Evolutionary conservation across 2,888 invertebrate species (phyloP).

Genomic region (Brassicogethes aeneus): DNA sequence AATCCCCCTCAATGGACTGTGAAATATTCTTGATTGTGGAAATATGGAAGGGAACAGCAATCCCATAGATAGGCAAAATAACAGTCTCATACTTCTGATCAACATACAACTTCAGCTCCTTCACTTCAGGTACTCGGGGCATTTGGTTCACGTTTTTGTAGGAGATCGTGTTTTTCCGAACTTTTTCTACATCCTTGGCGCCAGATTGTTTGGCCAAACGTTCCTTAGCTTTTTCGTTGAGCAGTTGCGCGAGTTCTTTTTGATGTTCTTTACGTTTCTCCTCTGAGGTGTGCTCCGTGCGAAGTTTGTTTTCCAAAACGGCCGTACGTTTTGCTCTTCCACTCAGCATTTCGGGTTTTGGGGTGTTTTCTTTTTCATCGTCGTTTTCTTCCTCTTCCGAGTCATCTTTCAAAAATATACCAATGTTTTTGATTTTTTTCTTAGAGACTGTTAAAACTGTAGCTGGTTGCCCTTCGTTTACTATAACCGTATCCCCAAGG

Average conservation of each 20-base stretch:
- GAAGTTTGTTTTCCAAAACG: slow-evolving; percentile 84
- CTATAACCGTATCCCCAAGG: slow-evolving; percentile 94
- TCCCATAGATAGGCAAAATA: slow-evolving; percentile 93
- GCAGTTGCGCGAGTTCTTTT: slow-evolving; percentile 78
- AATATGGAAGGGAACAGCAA: slow-evolving; percentile 96
- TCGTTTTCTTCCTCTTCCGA: slow-evolving; percentile 76
- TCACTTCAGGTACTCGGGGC: slow-evolving; percentile 89
- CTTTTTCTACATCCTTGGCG: slow-evolving; percentile 78
- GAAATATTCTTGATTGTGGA: slow-evolving; percentile 99
- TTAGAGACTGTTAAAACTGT: slow-evolving; percentile 83
- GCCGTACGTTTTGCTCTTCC: slow-evolving; percentile 77
- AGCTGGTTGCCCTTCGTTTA: slow-evolving; percentile 78
- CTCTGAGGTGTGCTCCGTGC: slow-evolving; percentile 92
- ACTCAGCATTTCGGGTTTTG: slow-evolving; percentile 59
- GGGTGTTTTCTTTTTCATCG: slow-evolving; percentile 66
- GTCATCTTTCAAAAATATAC: slow-evolving; percentile 88
- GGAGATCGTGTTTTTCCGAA: slow-evolving; percentile 89
- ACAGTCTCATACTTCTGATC: slow-evolving; percentile 97
- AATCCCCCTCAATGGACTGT: slow-evolving; percentile 97
- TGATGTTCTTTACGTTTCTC: slow-evolving; percentile 97
- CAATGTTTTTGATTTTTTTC: slow-evolving; percentile 91
- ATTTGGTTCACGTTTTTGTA: slow-evolving; percentile 89
- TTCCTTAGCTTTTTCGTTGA: slow-evolving; percentile 90
- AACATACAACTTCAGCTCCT: slow-evolving; percentile 89
- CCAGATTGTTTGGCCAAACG: slow-evolving; percentile 81